These are phyloP conservation scores for Malurus cyaneus DNA, from an alignment of 2,113 vertebrate genomes.

Conservation along the genomic window DNA sequence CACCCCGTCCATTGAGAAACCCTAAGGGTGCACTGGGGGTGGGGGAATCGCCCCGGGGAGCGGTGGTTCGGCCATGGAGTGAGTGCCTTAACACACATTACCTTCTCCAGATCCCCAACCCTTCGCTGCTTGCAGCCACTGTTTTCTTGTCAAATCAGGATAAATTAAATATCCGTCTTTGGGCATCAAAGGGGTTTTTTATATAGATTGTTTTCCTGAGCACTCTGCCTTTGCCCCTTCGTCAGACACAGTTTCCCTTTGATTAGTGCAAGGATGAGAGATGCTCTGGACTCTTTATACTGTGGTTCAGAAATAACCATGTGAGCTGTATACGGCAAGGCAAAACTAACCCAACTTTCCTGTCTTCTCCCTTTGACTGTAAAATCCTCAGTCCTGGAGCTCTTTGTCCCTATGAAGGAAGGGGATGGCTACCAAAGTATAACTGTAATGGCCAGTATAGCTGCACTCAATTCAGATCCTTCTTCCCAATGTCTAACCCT, in stretches of 20 bases:
- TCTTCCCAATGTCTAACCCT: conserved; percentile 28
- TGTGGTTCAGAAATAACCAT: conserved; percentile 25
- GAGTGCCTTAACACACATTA: conserved; percentile 82
- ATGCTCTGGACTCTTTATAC: conserved; percentile 22
- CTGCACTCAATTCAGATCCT: conserved; percentile 35
- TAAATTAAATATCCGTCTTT: conserved; percentile 66
- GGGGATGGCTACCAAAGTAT: conserved; percentile 67
- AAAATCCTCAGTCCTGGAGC: conserved; percentile 18
- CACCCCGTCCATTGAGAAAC: conserved; percentile 91
- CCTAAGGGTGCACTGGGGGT: conserved; percentile 65
- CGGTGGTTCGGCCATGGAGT: conserved; percentile 63
- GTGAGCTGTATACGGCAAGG: conserved; percentile 26
- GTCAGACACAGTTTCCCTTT: conserved; percentile 45
- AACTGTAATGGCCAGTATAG: conserved; percentile 64
- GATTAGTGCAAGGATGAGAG: conserved; percentile 30
- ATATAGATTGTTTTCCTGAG: conserved; percentile 58
- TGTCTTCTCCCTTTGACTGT: neutral
- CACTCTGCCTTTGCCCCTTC: conserved; percentile 36
- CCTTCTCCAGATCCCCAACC: conserved; percentile 69
- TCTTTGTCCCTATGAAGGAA: conserved; percentile 75
- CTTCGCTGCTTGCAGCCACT: conserved; percentile 67
- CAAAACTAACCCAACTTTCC: conserved; percentile 7
- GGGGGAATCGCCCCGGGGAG: conserved; percentile 14
- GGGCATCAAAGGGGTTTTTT: conserved; percentile 68
- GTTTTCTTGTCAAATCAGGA: conserved; percentile 66